Conservation (phyloP, 1,140 invertebrate species). For the Brachionus sp. region DNA sequence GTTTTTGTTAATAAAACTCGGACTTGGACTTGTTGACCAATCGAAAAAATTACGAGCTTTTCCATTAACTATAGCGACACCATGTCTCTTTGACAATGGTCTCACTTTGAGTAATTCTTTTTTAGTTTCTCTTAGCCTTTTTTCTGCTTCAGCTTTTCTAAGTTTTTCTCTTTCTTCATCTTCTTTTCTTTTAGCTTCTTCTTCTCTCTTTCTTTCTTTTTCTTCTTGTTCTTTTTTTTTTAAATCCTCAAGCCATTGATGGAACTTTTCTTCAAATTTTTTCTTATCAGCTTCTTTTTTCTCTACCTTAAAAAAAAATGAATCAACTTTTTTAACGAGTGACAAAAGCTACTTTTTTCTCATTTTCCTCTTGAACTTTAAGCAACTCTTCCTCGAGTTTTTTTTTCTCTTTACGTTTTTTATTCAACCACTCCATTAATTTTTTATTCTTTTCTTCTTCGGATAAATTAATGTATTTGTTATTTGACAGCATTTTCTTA, state of each 20-base stretch:
- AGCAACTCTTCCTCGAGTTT: neutral
- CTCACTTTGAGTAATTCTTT: conserved; percentile 32
- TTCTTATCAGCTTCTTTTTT: conserved; percentile 2
- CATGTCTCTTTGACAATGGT: neutral
- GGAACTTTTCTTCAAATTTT: conserved; percentile 27
- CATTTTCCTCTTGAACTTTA: neutral
- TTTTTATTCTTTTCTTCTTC: conserved; percentile 33
- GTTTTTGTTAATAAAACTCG: conserved; percentile 9
- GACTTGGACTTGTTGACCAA: conserved; percentile 29
- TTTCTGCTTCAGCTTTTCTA: neutral
- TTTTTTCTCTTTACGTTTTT: conserved; percentile 12
- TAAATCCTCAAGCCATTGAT: conserved; percentile 1
- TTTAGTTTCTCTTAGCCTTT: conserved; percentile 6
- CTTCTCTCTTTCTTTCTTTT: neutral
- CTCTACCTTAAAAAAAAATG: neutral
- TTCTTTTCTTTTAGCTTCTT: neutral
- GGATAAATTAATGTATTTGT: neutral
- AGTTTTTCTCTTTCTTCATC: neutral
- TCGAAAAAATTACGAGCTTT: conserved; percentile 23
- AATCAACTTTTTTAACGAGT: neutral
- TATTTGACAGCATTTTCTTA: neutral
- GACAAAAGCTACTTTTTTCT: neutral
- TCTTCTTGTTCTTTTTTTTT: conserved; percentile 19
- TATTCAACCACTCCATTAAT: conserved; percentile 28
- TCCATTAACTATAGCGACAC: conserved; percentile 25